Base-by-base conservation (phyloP, 2,113 vertebrate species). In the Odobenus rosmarus region DNA sequence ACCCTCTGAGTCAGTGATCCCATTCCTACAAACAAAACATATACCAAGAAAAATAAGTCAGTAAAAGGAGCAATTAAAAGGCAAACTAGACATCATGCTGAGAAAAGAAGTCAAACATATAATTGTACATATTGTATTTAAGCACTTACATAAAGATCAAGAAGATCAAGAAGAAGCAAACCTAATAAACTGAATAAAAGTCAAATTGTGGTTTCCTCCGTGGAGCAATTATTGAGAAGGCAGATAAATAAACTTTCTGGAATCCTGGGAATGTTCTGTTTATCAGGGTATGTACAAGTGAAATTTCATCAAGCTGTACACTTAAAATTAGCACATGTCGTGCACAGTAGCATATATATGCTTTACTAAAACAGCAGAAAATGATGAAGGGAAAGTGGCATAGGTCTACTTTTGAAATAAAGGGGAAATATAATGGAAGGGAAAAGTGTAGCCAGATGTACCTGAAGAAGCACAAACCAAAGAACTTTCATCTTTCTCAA, bases 91-190 rank as follows among this genome's bases (percentile, higher is more conserved):
- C 53, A 46, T 85, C 77, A 76, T 9, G 14, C 53, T 92, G 33
- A 93, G 36, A 93, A 97, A 82, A 79, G 31, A 82, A 80, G 33
- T 36, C 76, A 93, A 95, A 89, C 21, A 61, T 0, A 26, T 53
- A 61, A 62, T 67, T 82, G 16, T 90, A 92, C 6, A n/a, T 61
- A 85, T 0, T 91, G 1, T 67, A 51, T 49, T 67, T 95, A 76
- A 69, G 72, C 26, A 93, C 57, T 67, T 92, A 72, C 11, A 51
- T 79, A n/a, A 83, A 83, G 31, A 91, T 77, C 9, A 79, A 88
- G 39, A 83, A 82, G 24, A 93, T 83, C 9, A 88, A 88, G 46
- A 83, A 69, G 7, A 96, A 91, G 16, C 9, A 79, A 95, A 74
- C 28, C 62, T 51, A 95, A 92, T 92, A 33, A 76, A n/a, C 36